Conservation (phyloP, 2,888 invertebrate species). For the Hirtodrosophila duncani region DNA sequence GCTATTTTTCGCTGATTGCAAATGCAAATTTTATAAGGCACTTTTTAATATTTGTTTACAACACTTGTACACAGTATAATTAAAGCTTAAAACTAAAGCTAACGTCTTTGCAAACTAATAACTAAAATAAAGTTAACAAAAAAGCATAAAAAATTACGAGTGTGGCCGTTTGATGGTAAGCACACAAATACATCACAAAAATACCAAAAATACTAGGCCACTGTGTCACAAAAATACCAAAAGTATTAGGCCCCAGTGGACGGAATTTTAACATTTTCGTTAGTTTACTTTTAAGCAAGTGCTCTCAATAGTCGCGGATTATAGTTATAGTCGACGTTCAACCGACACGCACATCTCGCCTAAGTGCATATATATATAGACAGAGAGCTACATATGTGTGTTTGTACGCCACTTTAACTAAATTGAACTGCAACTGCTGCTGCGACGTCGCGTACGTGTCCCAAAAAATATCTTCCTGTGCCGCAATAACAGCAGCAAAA, state of each 20-base stretch:
- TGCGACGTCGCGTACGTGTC: conserved; percentile 23
- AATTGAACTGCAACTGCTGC: conserved; percentile 44
- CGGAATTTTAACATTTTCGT: too few relatives aligned
- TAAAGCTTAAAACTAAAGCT: conserved; percentile 18
- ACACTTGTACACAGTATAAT: conserved; percentile 24
- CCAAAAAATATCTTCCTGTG: conserved; percentile 19
- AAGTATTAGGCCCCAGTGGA: too few relatives aligned
- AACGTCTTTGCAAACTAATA: conserved; percentile 38
- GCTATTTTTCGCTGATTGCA: conserved; percentile 26
- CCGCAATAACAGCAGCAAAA: conserved; percentile 9
- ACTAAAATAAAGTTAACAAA: conserved; percentile 46
- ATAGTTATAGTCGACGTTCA: conserved; percentile 18
- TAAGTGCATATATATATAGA: neutral
- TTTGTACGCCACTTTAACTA: conserved; percentile 37
- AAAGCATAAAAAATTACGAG: too few relatives aligned
- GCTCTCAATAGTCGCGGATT: conserved; percentile 11
- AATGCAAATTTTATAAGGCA: conserved; percentile 40
- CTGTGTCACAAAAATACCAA: too few relatives aligned
- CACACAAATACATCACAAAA: too few relatives aligned
- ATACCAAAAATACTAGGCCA: too few relatives aligned
- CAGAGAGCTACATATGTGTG: conserved; percentile 2
- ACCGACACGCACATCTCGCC: too few relatives aligned
- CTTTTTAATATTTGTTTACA: conserved; percentile 29
- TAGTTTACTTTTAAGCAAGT: too few relatives aligned
- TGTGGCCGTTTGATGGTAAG: too few relatives aligned